A percentile compares a stretch with the other conserved stretches of the same genome.
These are phyloP conservation scores for Nothoprocta perdicaria DNA, from an alignment of 2,113 vertebrate species.

Conservation along the genomic window DNA sequence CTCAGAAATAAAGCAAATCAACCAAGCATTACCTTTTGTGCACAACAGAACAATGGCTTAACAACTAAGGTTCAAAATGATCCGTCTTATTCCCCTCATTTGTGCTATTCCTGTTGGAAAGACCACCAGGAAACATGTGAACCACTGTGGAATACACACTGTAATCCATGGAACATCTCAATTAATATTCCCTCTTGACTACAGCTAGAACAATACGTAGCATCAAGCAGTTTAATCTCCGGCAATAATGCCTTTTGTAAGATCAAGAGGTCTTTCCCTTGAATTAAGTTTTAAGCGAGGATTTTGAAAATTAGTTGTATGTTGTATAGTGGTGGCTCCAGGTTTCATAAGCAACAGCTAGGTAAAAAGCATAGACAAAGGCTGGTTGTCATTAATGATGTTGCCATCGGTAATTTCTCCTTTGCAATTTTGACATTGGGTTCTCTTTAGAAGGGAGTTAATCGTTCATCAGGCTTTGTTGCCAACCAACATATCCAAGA, in stretches of 20 bases:
- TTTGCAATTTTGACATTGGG: constrained; percentile 4
- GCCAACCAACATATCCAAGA: neutral
- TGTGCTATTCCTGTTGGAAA: constrained; percentile 85
- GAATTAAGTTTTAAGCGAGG: constrained; percentile 77
- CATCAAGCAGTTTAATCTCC: constrained; percentile 95
- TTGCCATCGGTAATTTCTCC: constrained; percentile 22
- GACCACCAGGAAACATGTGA: constrained; percentile 96
- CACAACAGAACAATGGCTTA: constrained; percentile 90
- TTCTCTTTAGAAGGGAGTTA: constrained; percentile 18
- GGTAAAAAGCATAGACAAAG: constrained; percentile 44
- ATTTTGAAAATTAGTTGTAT: constrained; percentile 80
- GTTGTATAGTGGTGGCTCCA: constrained; percentile 45
- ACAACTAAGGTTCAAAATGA: constrained; percentile 89
- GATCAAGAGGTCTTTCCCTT: constrained; percentile 77
- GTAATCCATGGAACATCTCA: constrained; percentile 91
- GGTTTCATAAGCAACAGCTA: constrained; percentile 63
- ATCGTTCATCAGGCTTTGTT: constrained; percentile 23
- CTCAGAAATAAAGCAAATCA: constrained; percentile 91
- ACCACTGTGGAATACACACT: constrained; percentile 83
- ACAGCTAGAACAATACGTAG: constrained; percentile 89
- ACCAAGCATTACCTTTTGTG: constrained; percentile 97
- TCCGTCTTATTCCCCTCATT: constrained; percentile 86
- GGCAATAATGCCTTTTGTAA: constrained; percentile 86
- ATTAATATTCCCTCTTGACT: constrained; percentile 88
- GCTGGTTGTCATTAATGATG: constrained; percentile 26